These are phyloP conservation scores for Laupala kohalensis DNA, from an alignment of 1,140 invertebrate species.

Conservation along the genomic window DNA sequence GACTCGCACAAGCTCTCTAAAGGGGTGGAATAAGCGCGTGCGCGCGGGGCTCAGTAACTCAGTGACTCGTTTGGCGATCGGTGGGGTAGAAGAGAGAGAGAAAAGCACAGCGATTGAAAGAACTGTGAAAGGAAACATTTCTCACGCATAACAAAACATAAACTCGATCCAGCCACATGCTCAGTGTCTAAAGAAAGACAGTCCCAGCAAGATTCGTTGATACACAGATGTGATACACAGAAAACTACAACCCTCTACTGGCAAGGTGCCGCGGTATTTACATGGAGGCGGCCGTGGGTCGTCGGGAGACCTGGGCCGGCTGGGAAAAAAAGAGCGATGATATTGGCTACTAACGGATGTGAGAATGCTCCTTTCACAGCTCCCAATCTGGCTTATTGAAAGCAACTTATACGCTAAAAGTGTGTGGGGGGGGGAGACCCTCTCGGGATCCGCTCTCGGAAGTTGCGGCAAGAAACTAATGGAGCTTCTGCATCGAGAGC, in stretches of 20 bases:
- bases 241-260: conserved; percentile 6
- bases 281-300: not conserved
- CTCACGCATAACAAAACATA: conserved; percentile 43
- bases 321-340: conserved; percentile 19
- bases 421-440: not conserved
- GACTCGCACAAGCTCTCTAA: conserved; percentile 78
- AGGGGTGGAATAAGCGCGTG: conserved; percentile 16
- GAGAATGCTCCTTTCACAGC: conserved; percentile 50
- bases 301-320: conserved; percentile 25
- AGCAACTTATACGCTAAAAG: conserved; percentile 4
- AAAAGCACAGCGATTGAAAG: conserved; percentile 56
- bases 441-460: no score
- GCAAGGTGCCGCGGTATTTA: conserved; percentile 26
- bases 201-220: conserved; percentile 13
- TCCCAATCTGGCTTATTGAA: conserved; percentile 40
- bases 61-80: conserved; percentile 15
- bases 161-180: conserved; percentile 8
- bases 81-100: conserved; percentile 28
- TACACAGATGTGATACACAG: conserved; percentile 11
- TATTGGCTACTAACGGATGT: conserved; percentile 26
- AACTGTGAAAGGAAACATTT: conserved; percentile 61
- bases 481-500: no score
- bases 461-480: no score
- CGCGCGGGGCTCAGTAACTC: not conserved
- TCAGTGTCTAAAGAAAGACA: conserved; percentile 10